Base-by-base conservation (phyloP, 2,797 vertebrate species). In the Staurois parvus region DNA sequence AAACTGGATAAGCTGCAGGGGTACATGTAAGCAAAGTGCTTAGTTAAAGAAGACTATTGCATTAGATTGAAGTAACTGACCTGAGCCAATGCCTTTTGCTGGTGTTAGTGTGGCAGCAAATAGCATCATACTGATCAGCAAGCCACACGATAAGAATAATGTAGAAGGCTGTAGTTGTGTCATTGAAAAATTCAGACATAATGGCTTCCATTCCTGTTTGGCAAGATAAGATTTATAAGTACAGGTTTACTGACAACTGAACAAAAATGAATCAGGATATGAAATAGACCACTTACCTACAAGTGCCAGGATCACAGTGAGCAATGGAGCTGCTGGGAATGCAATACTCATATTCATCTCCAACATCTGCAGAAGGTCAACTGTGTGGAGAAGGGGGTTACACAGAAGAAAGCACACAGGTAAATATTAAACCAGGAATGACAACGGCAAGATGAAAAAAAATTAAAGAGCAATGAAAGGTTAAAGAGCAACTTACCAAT, bases 291-390 rank as follows among this genome's bases (percentile, higher is more conserved):
- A 89, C 97, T 95, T 94, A 99, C 98, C 97, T 0, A 99, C 98
- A 0, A 99, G 96, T 32, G 98, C 98, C 90, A 99, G 93, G 88
- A 99, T 99, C 91, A 99, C 98, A 0, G 98, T 99, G 88, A 99
- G 97, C 87, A 99, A 92, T 32, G 98, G 98, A 73, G 98, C 98
- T 4, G 98, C 98, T 0, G 98, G 98, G 91, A 99, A 99, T 0
- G 98, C 98, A 64, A 99, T 98, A 69, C 97, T 98, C 97, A 99
- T 98, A 92, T 99, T 99, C 98, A 99, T 99, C 91, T 99, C 98
- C 92, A 99, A 91, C 98, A 99, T 99, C 94, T 99, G 98, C n/a
- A 99, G 93, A 78, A 99, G 95, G 90, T 99, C 98, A 89, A 99
- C 98, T 99, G 93, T 56, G 85, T 7, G 90, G 77, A 85, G 19